These are phyloP conservation scores for Semicossyphus pulcher DNA, from an alignment of 2,113 vertebrate genomes.

Conservation along the genomic window DNA sequence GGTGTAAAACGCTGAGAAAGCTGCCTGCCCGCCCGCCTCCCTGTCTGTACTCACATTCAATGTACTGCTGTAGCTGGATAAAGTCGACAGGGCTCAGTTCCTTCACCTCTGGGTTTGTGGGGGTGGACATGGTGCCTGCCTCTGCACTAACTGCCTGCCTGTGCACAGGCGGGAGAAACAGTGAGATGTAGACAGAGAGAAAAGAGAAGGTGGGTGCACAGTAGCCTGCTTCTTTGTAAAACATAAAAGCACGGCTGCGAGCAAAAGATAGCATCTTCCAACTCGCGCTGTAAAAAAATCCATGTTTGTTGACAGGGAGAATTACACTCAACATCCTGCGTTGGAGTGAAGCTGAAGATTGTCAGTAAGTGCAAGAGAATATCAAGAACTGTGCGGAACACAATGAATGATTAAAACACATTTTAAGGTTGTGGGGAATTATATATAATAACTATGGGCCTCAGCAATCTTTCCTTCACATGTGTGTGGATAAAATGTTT, in stretches of 20 bases:
- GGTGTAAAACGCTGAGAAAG: constrained; percentile 53
- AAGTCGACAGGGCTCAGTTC: constrained; percentile 92
- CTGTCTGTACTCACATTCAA: constrained; percentile 90
- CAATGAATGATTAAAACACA: background rate
- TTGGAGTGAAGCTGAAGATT: background rate
- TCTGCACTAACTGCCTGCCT: constrained; percentile 68
- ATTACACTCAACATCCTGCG: constrained; percentile 5
- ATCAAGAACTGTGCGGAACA: background rate
- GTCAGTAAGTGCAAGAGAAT: background rate
- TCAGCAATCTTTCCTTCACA: background rate
- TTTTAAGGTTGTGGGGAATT: too few species aligned
- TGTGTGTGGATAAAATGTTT: background rate
- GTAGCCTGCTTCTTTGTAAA: constrained; percentile 60
- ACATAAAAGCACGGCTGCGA: constrained; percentile 64
- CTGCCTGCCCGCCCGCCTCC: constrained; percentile 44
- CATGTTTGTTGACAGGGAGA: constrained; percentile 31
- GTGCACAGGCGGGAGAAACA: constrained; percentile 55
- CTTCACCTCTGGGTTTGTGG: constrained; percentile 81
- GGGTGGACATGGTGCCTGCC: constrained; percentile 79
- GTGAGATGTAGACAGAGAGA: constrained; percentile 42
- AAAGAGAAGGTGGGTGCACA: constrained; percentile 67
- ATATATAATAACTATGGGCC: too few species aligned
- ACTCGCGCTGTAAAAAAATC: constrained; percentile 35
- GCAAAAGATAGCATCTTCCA: constrained; percentile 62
- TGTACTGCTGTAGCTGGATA: constrained; percentile 93